Evolutionary conservation across 1,140 invertebrate species (phyloP).

Genomic region (Drosophila persimilis): DNA sequence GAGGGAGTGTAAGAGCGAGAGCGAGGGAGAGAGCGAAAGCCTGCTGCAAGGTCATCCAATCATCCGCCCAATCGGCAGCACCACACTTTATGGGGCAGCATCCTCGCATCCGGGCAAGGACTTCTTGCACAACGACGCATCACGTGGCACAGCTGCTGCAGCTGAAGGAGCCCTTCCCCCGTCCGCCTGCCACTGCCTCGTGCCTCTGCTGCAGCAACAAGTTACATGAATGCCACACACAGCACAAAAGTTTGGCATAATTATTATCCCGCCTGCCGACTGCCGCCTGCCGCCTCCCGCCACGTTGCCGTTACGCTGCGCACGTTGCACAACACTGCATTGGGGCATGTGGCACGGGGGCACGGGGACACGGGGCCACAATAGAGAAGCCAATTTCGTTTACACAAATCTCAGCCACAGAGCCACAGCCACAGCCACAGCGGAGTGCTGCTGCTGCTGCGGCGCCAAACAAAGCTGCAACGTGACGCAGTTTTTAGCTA

Average conservation of each 20-base stretch:
- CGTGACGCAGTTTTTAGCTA: conserved; percentile 73
- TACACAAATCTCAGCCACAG: conserved; percentile 68
- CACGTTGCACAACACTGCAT: conserved; percentile 28
- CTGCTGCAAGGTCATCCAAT: no score
- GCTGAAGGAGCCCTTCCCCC: neutral
- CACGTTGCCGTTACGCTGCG: neutral
- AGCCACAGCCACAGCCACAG: conserved; percentile 9
- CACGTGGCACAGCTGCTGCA: conserved; percentile 35
- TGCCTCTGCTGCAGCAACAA: conserved; percentile 44
- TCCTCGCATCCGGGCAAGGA: conserved; percentile 20
- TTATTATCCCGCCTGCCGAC: conserved; percentile 28
- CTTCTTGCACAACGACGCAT: conserved; percentile 40
- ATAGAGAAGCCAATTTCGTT: conserved; percentile 58
- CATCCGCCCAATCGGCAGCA: no score
- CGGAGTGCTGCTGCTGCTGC: neutral
- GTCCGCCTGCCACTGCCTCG: no score
- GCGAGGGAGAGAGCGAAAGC: no score
- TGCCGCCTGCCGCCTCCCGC: neutral
- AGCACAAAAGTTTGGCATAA: conserved; percentile 43
- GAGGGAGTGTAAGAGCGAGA: no score
- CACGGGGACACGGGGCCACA: neutral
- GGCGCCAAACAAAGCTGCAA: conserved; percentile 55
- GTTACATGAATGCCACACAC: conserved; percentile 23
- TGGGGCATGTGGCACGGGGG: no score
- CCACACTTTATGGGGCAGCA: no score